Conservation (phyloP, 2,113 vertebrate species). For the Zosterops borbonicus region DNA sequence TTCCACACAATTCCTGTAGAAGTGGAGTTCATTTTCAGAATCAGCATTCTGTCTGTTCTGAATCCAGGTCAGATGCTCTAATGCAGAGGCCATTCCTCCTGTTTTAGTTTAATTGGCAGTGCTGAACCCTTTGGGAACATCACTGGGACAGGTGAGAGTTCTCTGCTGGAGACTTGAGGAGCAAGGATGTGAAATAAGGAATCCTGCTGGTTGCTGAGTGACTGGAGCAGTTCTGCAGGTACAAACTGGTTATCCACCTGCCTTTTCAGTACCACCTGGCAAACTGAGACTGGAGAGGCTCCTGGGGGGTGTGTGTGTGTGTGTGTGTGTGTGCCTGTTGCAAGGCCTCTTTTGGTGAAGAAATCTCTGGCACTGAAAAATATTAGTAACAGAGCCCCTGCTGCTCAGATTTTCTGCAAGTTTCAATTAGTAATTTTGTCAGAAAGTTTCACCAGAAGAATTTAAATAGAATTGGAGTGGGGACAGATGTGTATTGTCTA, state of each 20-base stretch:
- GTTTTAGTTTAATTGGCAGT: neutral
- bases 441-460: too few species aligned
- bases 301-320: too few species aligned
- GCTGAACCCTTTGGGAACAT: neutral
- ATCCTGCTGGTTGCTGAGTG: neutral
- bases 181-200: neutral
- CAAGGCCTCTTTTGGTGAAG: neutral
- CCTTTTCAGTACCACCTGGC: too few species aligned
- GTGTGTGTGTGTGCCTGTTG: neutral
- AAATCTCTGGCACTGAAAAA: neutral
- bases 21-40: neutral
- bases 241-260: accelerated
- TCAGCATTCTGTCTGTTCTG: neutral
- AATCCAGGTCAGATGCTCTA: neutral
- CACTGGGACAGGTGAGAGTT: neutral
- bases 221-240: neutral
- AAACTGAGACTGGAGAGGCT: neutral
- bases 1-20: neutral
- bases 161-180: neutral
- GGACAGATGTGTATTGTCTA: neutral
- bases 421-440: too few species aligned
- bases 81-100: neutral
- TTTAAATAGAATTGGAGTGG: too few species aligned
- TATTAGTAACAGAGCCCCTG: neutral
- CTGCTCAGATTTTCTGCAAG: too few species aligned